Percentiles rank a stretch among this genome's conserved stretches.
Evolutionary conservation across 2,797 vertebrate species (phyloP).

Genomic region (Microctenopoma stevenorrisi): DNA sequence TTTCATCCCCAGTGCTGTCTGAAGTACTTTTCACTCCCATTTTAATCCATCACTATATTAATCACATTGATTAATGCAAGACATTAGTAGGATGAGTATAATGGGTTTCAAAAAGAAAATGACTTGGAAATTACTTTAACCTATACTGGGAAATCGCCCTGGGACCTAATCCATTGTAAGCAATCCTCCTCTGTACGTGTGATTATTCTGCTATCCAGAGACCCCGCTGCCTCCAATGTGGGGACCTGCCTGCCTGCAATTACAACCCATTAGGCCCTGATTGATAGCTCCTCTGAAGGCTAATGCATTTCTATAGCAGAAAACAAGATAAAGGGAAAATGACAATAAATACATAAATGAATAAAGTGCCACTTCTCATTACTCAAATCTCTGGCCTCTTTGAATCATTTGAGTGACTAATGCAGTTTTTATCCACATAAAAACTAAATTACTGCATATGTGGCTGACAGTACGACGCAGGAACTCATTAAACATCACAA

Average conservation of each 20-base stretch:
- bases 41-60: constrained; percentile 34
- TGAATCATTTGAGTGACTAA: constrained; percentile 33
- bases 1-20: background rate
- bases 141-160: constrained; percentile 24
- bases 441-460: constrained; percentile 13
- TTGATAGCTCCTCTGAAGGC: constrained; percentile 74
- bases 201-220: constrained; percentile 53
- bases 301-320: constrained; percentile 71
- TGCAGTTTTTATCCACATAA: constrained; percentile 22
- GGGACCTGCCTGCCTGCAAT: constrained; percentile 69
- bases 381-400: constrained; percentile 38
- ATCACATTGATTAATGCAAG: constrained; percentile 47
- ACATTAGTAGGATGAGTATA: constrained; percentile 36
- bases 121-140: constrained; percentile 54
- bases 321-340: constrained; percentile 70
- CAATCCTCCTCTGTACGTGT: constrained; percentile 49
- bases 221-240: constrained; percentile 60
- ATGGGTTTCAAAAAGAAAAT: constrained; percentile 61
- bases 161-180: constrained; percentile 45
- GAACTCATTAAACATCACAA: constrained; percentile 3
- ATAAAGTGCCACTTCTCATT: constrained; percentile 73
- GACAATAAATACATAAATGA: constrained; percentile 74
- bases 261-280: constrained; percentile 76
- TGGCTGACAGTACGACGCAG: constrained; percentile 8
- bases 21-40: background rate